Evolutionary conservation across 2,888 invertebrate species (phyloP).

Genomic region (Lottia gigantea): DNA sequence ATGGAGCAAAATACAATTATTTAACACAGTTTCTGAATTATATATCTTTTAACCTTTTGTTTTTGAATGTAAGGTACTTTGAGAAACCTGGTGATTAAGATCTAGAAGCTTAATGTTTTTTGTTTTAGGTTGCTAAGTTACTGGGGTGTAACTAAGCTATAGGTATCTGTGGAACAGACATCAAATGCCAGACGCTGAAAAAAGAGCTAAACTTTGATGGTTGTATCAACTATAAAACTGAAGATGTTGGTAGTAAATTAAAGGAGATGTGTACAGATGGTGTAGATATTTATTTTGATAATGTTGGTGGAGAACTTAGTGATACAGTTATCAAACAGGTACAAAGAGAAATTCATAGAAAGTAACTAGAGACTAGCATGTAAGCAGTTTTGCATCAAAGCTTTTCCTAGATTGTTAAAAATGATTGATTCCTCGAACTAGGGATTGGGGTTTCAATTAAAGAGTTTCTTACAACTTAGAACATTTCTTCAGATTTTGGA

Average conservation of each 20-base stretch:
- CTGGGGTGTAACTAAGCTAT: conserved; percentile 62
- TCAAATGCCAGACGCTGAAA: conserved; percentile 62
- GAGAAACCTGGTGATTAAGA: not conserved
- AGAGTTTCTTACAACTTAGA: no score
- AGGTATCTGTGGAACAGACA: conserved; percentile 67
- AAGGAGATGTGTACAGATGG: conserved; percentile 61
- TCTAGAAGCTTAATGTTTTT: not conserved
- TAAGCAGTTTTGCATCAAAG: no score
- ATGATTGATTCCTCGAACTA: no score
- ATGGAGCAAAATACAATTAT: no score
- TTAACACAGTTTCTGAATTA: no score
- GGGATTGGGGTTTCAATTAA: no score
- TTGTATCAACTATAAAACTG: conserved; percentile 67
- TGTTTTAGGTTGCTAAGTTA: conserved; percentile 57
- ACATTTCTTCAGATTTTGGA: no score
- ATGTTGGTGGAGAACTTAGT: conserved; percentile 68
- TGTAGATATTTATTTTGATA: conserved; percentile 68
- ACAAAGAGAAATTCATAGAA: no score
- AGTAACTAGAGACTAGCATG: no score
- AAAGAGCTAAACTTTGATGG: conserved; percentile 62
- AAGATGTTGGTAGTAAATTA: conserved; percentile 54
- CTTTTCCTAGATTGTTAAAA: no score
- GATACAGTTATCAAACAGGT: conserved; percentile 66
- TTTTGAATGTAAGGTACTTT: no score
- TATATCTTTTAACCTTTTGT: no score